Percentiles rank a stretch among this genome's conserved stretches.
phyloP scores from a whole-genome alignment of 2,888 invertebrate genomes.

The Calameuta filiformis region DNA sequence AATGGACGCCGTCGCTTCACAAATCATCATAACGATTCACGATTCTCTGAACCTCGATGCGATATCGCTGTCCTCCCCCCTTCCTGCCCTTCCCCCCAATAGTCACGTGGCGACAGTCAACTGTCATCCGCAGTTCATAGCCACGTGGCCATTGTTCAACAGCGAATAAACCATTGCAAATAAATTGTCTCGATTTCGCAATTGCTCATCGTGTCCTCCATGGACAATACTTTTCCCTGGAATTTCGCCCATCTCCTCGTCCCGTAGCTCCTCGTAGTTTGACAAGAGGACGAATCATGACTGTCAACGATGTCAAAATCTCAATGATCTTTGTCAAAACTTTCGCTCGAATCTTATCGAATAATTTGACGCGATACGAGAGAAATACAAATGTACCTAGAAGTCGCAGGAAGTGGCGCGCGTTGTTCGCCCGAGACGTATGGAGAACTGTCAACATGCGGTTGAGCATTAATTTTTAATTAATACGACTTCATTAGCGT shows the following conservation, averaged over 20 bases:
- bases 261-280: not conserved
- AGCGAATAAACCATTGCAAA: not conserved
- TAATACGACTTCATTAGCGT: constrained; percentile 51
- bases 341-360: not conserved
- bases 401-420: not conserved
- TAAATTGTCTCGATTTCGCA: not conserved
- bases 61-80: not conserved
- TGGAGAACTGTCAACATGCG: constrained; percentile 19
- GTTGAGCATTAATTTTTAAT: constrained; percentile 45
- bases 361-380: not conserved
- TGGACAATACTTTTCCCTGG: not conserved
- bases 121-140: constrained; percentile 29
- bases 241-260: not conserved
- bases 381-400: not conserved
- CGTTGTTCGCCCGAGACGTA: not conserved
- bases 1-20: not conserved
- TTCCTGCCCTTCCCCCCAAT: not conserved
- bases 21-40: constrained; percentile 2
- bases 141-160: not conserved
- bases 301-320: not conserved
- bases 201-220: not conserved
- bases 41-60: not conserved
- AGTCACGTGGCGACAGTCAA: constrained; percentile 28
- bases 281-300: not conserved
- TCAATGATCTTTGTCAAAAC: not conserved